These are phyloP conservation scores for Asbolus verrucosus DNA, from an alignment of 1,140 invertebrate genomes.

Conservation along the genomic window DNA sequence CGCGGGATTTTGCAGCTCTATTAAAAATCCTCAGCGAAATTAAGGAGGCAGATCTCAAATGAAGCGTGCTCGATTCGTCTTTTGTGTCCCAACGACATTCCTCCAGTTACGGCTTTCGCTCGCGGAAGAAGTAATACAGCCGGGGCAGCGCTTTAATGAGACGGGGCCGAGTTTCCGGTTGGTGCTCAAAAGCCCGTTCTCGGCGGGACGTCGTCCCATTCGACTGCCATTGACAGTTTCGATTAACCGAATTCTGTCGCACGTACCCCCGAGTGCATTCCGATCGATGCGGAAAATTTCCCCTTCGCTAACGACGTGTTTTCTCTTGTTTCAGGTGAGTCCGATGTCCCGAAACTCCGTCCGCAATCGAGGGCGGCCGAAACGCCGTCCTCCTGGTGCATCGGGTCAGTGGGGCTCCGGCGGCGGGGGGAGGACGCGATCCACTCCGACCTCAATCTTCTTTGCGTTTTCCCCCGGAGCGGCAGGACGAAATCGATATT, in stretches of 20 bases:
- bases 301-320: too few species aligned
- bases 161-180: background rate
- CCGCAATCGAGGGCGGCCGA: background rate
- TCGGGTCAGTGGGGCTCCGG: slow-evolving; percentile 40
- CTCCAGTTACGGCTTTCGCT: background rate
- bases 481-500: slow-evolving; percentile 44
- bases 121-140: background rate
- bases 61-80: background rate
- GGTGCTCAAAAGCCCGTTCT: background rate
- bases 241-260: slow-evolving; percentile 45
- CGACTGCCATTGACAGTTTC: slow-evolving; percentile 51
- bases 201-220: background rate
- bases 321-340: background rate
- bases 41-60: background rate
- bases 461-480: slow-evolving; percentile 33
- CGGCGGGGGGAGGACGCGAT: background rate
- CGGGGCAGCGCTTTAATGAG: background rate
- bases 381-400: slow-evolving; percentile 5
- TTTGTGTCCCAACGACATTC: background rate
- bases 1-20: too few species aligned
- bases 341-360: background rate
- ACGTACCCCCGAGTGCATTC: background rate
- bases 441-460: slow-evolving; percentile 32
- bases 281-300: too few species aligned
- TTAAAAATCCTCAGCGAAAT: too few species aligned